Evolutionary conservation across 2,888 invertebrate genomes (phyloP).

Genomic region (Cataglyphis cursor): DNA sequence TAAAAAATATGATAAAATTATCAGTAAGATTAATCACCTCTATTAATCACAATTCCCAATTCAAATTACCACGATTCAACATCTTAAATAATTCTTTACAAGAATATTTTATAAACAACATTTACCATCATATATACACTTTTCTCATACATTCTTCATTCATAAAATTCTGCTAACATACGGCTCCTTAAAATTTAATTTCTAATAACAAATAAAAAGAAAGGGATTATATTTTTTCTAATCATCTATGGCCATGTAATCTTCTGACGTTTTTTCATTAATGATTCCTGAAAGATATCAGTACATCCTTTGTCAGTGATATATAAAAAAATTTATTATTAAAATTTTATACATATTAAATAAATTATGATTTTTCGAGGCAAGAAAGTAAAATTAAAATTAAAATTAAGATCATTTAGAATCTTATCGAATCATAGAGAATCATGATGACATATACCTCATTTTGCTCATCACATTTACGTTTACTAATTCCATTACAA

Average conservation of each 20-base stretch:
- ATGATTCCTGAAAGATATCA: conserved; percentile 61
- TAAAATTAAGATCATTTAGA: conserved; percentile 2
- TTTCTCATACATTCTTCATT: neutral
- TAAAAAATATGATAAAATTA: conserved; percentile 6
- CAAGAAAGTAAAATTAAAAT: neutral
- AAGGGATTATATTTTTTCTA: neutral
- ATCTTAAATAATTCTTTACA: neutral
- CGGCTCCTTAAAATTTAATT: conserved; percentile 23
- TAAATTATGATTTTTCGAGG: neutral
- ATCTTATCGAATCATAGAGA: neutral
- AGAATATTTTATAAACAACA: neutral
- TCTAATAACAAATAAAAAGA: neutral
- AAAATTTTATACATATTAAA: neutral
- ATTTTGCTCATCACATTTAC: conserved; percentile 40
- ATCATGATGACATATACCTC: conserved; percentile 60
- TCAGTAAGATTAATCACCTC: neutral
- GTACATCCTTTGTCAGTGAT: neutral
- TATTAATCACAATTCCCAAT: neutral
- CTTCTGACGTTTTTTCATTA: conserved; percentile 68
- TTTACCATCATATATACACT: neutral
- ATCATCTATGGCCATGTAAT: conserved; percentile 71
- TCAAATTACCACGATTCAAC: conserved; percentile 6
- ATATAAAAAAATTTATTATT: neutral
- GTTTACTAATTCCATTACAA: conserved; percentile 57
- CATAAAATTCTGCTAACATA: neutral